Conservation (phyloP, 2,888 invertebrate genomes). For the Apantesis nais region DNA sequence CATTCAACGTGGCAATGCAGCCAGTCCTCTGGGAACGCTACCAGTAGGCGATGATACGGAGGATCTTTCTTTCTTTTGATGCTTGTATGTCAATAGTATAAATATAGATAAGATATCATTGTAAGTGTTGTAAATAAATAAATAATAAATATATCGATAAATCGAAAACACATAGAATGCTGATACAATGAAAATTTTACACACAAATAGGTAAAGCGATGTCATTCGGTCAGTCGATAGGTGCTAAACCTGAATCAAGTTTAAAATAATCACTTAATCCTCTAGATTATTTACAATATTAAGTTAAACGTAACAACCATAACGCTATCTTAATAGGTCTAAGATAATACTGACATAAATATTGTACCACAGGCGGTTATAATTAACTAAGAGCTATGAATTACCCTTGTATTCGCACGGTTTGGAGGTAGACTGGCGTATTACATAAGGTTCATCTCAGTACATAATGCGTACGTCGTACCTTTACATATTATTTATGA, state of each 20-base stretch:
- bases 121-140: too few species aligned
- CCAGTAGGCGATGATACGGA: too few species aligned
- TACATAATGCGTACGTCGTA: constrained; percentile 37
- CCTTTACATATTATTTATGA: constrained; percentile 54
- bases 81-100: too few species aligned
- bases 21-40: too few species aligned
- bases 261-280: background rate
- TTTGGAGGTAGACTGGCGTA: constrained; percentile 37
- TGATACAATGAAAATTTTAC: background rate
- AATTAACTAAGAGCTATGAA: constrained; percentile 58
- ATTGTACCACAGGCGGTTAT: constrained; percentile 48
- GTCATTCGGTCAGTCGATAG: background rate
- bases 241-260: background rate
- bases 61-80: too few species aligned
- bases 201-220: background rate
- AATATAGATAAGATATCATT: too few species aligned
- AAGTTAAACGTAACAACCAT: constrained; percentile 25
- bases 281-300: background rate
- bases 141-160: too few species aligned
- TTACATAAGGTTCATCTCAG: constrained; percentile 59
- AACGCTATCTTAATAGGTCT: constrained; percentile 30
- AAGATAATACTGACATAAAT: constrained; percentile 50
- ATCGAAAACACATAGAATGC: too few species aligned
- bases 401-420: constrained; percentile 48
- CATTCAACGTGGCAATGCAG: too few species aligned